Conservation (phyloP, 1,140 invertebrate genomes). For the Centruroides vittatus region DNA sequence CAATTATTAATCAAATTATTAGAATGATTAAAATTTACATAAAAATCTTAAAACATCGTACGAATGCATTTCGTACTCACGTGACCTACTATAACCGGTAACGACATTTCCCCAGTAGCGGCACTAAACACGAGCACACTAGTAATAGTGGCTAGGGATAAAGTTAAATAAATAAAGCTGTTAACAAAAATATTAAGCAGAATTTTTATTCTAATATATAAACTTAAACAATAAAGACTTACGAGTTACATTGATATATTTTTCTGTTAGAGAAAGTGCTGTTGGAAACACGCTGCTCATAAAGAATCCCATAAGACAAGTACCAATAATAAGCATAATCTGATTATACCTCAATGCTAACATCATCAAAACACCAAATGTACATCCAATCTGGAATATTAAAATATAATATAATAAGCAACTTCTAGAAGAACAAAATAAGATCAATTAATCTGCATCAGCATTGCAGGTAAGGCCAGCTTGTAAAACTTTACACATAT, state of each 20-base stretch:
- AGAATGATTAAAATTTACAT: not conserved
- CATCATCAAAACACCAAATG: constrained; percentile 29
- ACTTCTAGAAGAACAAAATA: too few relatives aligned
- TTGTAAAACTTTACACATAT: too few relatives aligned
- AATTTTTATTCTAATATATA: not conserved
- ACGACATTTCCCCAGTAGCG: constrained; percentile 32
- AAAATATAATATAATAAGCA: not conserved
- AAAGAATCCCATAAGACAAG: constrained; percentile 32
- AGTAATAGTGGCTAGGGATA: constrained; percentile 29
- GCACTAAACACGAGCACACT: constrained; percentile 31
- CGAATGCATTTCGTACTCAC: constrained; percentile 22
- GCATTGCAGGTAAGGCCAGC: too few relatives aligned
- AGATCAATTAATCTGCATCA: too few relatives aligned
- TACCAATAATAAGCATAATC: constrained; percentile 30
- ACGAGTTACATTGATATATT: constrained; percentile 36
- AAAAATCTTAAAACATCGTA: not conserved
- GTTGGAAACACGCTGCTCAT: constrained; percentile 37
- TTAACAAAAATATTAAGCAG: constrained; percentile 13
- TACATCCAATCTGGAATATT: constrained; percentile 28
- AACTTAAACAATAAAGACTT: constrained; percentile 19
- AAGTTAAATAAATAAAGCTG: not conserved
- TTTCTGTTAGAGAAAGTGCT: constrained; percentile 34
- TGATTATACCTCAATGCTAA: constrained; percentile 27
- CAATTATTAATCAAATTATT: constrained; percentile 5
- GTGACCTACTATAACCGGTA: constrained; percentile 34